Percentiles rank a stretch among this genome's conserved stretches.
Evolutionary conservation across 2,888 invertebrate genomes (phyloP).

Genomic region (Stenotaenia linearis): DNA sequence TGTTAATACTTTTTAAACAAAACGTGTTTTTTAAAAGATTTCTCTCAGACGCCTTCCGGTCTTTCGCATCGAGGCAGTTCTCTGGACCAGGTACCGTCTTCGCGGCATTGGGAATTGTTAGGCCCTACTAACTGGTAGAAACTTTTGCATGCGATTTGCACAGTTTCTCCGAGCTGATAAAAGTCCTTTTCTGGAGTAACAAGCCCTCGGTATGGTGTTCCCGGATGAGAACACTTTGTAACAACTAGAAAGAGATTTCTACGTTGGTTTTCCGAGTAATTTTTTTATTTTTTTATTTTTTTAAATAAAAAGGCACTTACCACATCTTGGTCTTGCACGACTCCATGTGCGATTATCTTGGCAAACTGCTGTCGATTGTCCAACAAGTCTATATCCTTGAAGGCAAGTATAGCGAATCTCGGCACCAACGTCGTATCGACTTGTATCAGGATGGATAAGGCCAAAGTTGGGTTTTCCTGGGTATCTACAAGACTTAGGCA

Average conservation of each 20-base stretch:
- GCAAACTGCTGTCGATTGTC: background rate
- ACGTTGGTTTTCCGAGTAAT: background rate
- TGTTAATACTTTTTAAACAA: background rate
- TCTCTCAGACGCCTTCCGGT: too few species aligned
- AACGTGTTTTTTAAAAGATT: too few species aligned
- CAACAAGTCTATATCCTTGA: background rate
- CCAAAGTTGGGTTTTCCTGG: constrained; percentile 13
- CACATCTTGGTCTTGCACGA: background rate
- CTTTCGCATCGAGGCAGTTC: background rate
- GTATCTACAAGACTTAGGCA: background rate
- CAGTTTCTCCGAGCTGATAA: background rate
- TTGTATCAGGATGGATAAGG: background rate
- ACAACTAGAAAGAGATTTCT: background rate
- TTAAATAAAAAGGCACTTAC: background rate
- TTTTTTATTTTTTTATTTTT: background rate
- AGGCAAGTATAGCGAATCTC: background rate
- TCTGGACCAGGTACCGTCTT: background rate
- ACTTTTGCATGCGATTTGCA: background rate
- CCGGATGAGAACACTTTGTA: background rate
- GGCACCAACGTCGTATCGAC: background rate
- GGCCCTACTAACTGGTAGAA: background rate
- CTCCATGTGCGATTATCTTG: background rate
- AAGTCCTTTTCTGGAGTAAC: background rate
- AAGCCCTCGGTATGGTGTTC: background rate
- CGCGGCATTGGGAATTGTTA: background rate